Conservation (phyloP, 1,140 invertebrate genomes). For the Ridgeia piscesae region DNA sequence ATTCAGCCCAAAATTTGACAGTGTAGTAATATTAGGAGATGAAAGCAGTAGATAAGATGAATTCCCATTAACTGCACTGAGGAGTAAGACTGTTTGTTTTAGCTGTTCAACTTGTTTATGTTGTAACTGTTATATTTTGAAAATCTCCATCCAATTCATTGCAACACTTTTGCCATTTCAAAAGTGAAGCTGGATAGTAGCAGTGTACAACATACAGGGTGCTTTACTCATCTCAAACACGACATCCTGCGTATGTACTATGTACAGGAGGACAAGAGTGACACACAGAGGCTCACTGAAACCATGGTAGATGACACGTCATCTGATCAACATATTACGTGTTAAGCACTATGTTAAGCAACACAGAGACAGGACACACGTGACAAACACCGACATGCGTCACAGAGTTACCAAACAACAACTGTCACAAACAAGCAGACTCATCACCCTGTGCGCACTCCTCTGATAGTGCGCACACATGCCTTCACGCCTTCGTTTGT, state of each 20-base stretch:
- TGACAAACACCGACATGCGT: not conserved
- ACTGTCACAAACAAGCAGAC: too few species aligned
- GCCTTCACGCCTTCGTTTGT: not conserved
- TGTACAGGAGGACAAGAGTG: not conserved
- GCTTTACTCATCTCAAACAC: not conserved
- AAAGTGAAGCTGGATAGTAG: not conserved
- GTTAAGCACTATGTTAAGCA: not conserved
- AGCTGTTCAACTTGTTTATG: not conserved
- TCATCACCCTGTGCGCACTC: not conserved
- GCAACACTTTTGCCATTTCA: not conserved
- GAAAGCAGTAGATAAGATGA: not conserved
- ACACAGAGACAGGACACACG: not conserved
- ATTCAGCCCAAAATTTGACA: not conserved
- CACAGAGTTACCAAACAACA: too few species aligned
- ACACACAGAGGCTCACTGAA: not conserved
- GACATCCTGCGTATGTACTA: not conserved
- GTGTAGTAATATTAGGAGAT: constrained; percentile 10
- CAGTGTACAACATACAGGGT: not conserved
- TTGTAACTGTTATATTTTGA: not conserved
- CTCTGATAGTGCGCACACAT: not conserved
- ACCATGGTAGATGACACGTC: too few species aligned
- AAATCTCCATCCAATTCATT: not conserved
- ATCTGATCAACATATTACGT: not conserved
- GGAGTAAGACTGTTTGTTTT: not conserved
- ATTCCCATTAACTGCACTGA: not conserved